Base-by-base conservation (phyloP, 2,888 invertebrate species). In the Mystacides longicornis region DNA sequence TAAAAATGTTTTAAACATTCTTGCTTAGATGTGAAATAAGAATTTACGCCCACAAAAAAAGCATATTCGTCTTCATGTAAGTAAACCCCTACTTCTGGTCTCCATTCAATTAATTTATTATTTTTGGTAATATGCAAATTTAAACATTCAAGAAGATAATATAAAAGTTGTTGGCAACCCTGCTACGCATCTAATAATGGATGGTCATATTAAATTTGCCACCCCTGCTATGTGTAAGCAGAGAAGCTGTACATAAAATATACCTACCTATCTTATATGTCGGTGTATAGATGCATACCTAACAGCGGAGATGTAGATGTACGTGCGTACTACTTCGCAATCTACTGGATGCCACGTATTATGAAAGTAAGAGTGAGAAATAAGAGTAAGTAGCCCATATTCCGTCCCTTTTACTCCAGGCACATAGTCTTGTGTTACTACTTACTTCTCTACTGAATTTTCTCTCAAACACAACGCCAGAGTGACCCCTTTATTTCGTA, bases 401-500 rank as follows among this genome's bases (percentile, higher is more conserved):
- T 54, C 55, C 52, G 47, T 58, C 57, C 52, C 52, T 58, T 46
- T 60, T 16, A 14, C 57, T 57, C 57, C 55, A 55, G 52, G 19
- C 20, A 60, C 60, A 60, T 55, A 37, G 37, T 37, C 37, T 37
- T 37, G 27, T 27, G 37, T 16, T 60, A n/a, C n/a, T n/a, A n/a
- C 60, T 57, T 60, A 57, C 45, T 45, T 55, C 52, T 57, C 57
- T 52, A 49, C 56, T 56, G 45, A 45, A 45, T 11, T 45, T 20
- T 20, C 45, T 21, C 45, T 45, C 45, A 19, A n/a, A 37, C 14
- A 21, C 45, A 45, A 45, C 19, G 45, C 20, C 54, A 46, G 60
- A 60, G 57, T 60, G 60, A 60, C 60, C 60, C 60, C 57, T 60
- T 60, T 60, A 19, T 45, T 21, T 45, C 3, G 11, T 21, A 45